Conservation (phyloP, 2,888 invertebrate genomes). For the Masnerella sp. region DNA sequence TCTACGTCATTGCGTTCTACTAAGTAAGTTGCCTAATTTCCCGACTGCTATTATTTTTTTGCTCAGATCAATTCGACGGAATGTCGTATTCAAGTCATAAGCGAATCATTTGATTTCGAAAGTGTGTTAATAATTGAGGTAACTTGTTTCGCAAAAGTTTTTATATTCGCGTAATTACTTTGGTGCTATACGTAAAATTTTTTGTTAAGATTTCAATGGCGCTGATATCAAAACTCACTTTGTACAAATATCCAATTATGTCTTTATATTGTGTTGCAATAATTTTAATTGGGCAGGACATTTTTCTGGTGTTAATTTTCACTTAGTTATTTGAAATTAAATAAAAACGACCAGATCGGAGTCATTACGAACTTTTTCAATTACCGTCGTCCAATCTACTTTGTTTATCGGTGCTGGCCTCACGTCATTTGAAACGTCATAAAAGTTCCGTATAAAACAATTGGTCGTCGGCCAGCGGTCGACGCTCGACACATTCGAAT, state of each 20-base stretch:
- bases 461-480: conserved; percentile 40
- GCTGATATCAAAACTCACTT: conserved; percentile 1
- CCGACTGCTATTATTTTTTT: not conserved
- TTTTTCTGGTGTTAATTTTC: no score
- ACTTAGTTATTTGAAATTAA: no score
- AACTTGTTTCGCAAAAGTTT: no score
- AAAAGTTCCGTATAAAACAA: conserved; percentile 42
- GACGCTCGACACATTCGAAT: conserved; percentile 40
- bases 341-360: no score
- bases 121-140: no score
- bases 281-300: no score
- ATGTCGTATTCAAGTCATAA: no score
- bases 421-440: conserved; percentile 25
- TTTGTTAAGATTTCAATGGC: not conserved
- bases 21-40: conserved; percentile 28
- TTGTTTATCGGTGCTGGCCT: conserved; percentile 8
- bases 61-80: no score
- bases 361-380: not conserved
- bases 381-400: conserved; percentile 1
- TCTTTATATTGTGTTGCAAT: no score
- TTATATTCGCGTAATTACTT: no score
- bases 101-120: no score
- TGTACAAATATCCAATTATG: conserved; percentile 20
- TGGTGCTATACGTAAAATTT: conserved; percentile 3
- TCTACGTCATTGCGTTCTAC: conserved; percentile 46